Conservation (phyloP, 2,113 vertebrate species). For the Lipotes vexillifer region DNA sequence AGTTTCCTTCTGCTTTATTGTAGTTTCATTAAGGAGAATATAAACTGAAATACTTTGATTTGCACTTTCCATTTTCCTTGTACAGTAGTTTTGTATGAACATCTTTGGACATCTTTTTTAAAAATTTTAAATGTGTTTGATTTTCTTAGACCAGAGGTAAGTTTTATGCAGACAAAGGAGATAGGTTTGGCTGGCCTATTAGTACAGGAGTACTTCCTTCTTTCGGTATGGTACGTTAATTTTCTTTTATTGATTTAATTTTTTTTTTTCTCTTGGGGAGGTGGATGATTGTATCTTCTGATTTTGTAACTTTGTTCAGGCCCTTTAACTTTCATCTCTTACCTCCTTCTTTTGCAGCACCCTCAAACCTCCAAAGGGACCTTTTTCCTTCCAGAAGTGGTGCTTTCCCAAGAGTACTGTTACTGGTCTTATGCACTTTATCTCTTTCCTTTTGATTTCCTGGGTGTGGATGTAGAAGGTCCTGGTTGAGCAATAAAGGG, state of each 20-base stretch:
- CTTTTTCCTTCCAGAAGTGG: neutral
- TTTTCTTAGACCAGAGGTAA: slow-evolving; percentile 13
- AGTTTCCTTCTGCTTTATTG: neutral
- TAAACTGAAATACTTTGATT: neutral
- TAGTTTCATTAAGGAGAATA: neutral
- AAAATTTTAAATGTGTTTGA: neutral
- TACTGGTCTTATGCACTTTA: neutral
- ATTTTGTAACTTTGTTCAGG: neutral
- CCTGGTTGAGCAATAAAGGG: neutral
- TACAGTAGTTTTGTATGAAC: neutral
- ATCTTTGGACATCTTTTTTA: neutral
- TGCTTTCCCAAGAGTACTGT: neutral
- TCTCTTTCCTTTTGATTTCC: neutral
- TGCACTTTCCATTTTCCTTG: neutral
- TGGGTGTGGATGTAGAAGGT: neutral
- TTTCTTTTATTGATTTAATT: neutral
- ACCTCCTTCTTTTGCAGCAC: neutral
- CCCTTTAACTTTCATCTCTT: neutral
- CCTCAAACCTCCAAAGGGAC: neutral
- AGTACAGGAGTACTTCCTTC: neutral
- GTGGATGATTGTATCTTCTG: neutral
- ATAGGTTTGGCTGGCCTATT: neutral
- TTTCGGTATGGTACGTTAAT: neutral
- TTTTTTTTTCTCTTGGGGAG: neutral
- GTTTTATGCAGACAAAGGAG: neutral